phyloP scores from a whole-genome alignment of 2,797 vertebrate genomes.

The Halcyon badia region DNA sequence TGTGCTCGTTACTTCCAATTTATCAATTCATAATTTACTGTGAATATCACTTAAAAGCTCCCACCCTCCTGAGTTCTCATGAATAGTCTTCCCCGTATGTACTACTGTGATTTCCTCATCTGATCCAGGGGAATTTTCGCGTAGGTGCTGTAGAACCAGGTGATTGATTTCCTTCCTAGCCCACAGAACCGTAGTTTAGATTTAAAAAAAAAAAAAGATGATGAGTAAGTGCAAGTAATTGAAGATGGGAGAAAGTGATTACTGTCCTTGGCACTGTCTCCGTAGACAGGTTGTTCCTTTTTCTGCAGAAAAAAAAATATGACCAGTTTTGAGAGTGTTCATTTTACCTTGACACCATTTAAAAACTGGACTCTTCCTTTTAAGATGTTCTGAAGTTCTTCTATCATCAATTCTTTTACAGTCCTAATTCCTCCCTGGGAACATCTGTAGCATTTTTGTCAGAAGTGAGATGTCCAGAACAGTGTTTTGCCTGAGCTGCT shows the following conservation, averaged over 20 bases:
- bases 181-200: neutral
- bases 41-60: neutral
- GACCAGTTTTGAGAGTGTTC: neutral
- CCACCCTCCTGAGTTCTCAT: neutral
- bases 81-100: accelerated
- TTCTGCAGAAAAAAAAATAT: neutral
- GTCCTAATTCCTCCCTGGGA: neutral
- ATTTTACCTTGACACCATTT: neutral
- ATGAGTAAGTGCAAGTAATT: neutral
- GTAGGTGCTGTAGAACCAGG: neutral
- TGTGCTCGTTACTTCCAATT: neutral
- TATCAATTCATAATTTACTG: neutral
- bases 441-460: neutral
- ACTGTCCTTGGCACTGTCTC: neutral
- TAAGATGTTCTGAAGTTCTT: neutral
- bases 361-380: neutral
- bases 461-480: neutral
- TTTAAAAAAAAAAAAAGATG: neutral
- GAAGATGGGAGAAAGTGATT: neutral
- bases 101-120: neutral
- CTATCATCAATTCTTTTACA: neutral
- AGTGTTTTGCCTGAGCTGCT: neutral
- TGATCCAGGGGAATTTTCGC: neutral
- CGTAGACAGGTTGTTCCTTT: neutral
- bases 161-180: neutral